These are phyloP conservation scores for Gonatopus flavifemur DNA, from an alignment of 1,140 invertebrate genomes.

Conservation along the genomic window DNA sequence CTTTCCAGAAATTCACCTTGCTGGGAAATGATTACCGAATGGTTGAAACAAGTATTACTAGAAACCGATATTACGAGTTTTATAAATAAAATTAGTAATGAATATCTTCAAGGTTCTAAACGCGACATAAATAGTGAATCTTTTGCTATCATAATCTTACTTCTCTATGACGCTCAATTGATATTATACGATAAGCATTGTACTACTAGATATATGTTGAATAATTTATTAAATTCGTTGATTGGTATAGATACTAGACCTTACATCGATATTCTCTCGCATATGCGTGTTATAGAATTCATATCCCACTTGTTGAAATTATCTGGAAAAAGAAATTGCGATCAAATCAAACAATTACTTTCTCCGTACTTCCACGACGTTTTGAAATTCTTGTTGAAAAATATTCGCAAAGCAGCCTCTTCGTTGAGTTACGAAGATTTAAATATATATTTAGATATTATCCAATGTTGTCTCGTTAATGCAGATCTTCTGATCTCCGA, in stretches of 20 bases:
- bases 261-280: conserved; percentile 19
- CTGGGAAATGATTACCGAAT: conserved; percentile 22
- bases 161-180: conserved; percentile 24
- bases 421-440: conserved; percentile 17
- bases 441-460: conserved; percentile 5
- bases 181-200: conserved; percentile 13
- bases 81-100: conserved; percentile 15
- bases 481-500: conserved; percentile 7
- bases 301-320: conserved; percentile 24
- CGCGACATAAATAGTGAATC: conserved; percentile 2
- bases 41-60: conserved; percentile 12
- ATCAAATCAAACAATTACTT: conserved; percentile 6
- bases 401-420: conserved; percentile 1
- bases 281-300: conserved; percentile 17
- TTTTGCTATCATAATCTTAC: conserved; percentile 19
- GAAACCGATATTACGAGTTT: conserved; percentile 13
- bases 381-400: conserved; percentile 21
- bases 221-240: conserved; percentile 12
- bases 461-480: conserved; percentile 13
- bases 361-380: conserved; percentile 2
- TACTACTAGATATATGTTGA: not conserved
- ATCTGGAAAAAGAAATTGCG: not conserved
- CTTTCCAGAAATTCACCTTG: conserved; percentile 9
- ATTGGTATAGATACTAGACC: conserved; percentile 18
- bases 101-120: not conserved